Percentiles rank a stretch among this genome's conserved stretches.
Conservation (phyloP, 2,797 vertebrate genomes). For the Takifugu ocellatus region DNA sequence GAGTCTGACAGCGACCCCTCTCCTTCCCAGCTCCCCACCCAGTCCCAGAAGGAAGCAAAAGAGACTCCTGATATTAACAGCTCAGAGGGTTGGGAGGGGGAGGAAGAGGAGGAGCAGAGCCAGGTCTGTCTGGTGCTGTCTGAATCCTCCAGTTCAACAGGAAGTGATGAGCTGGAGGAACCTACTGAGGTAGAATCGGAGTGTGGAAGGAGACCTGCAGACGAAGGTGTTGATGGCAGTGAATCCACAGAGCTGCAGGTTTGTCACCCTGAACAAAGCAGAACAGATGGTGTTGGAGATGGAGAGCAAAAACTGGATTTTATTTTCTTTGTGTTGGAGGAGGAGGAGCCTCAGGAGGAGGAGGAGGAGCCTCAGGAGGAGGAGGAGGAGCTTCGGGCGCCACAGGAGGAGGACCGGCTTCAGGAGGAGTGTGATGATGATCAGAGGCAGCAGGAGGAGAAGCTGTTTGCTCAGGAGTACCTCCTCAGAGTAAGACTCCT, state of each 20-base stretch:
- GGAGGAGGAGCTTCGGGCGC: constrained; percentile 19
- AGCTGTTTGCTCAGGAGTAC: constrained; percentile 84
- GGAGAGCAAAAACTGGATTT: no score
- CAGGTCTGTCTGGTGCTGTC: constrained; percentile 63
- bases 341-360: not conserved
- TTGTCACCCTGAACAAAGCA: not conserved
- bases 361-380: not conserved
- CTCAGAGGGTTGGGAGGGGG: constrained; percentile 31
- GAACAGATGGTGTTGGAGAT: no score
- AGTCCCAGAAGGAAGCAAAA: constrained; percentile 18
- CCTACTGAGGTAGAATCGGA: constrained; percentile 15
- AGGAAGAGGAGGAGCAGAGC: constrained; percentile 74
- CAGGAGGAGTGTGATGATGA: constrained; percentile 45
- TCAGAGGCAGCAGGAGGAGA: constrained; percentile 72
- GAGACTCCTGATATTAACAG: constrained; percentile 15
- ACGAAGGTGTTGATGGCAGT: constrained; percentile 44
- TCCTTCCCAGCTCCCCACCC: not conserved
- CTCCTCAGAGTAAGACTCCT: constrained; percentile 75
- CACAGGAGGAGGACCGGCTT: constrained; percentile 52
- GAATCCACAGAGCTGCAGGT: constrained; percentile 79
- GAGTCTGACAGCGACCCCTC: not conserved
- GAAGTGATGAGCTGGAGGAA: constrained; percentile 11
- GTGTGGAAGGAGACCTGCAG: constrained; percentile 5
- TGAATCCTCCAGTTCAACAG: constrained; percentile 62
- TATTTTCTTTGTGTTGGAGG: not conserved